These are phyloP conservation scores for Propithecus coquereli DNA, from an alignment of 2,113 vertebrate species.

Conservation along the genomic window DNA sequence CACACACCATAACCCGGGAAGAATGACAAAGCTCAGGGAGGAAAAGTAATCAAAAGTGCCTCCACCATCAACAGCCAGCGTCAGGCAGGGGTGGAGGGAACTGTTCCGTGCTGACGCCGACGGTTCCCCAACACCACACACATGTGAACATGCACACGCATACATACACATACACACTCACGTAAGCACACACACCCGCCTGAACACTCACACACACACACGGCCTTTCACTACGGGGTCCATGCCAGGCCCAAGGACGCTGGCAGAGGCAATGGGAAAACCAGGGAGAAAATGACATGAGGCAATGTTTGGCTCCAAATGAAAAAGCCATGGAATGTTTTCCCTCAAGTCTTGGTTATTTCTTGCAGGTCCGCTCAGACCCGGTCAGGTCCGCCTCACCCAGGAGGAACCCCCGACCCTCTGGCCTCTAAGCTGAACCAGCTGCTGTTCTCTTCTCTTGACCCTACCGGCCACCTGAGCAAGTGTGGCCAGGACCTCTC, in stretches of 20 bases:
- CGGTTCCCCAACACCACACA: neutral
- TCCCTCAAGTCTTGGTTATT: neutral
- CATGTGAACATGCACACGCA: too few species aligned
- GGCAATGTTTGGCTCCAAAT: conserved; percentile 38
- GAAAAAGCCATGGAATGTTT: neutral
- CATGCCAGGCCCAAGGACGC: conserved; percentile 47
- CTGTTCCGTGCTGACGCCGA: neutral
- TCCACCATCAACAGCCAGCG: neutral
- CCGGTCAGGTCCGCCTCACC: neutral
- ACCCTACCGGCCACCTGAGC: neutral
- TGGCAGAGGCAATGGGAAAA: conserved; percentile 71
- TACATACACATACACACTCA: neutral
- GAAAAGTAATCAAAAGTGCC: neutral
- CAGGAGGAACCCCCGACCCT: fast-evolving
- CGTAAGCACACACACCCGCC: neutral
- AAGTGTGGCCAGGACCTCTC: neutral
- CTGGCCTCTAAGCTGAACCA: neutral
- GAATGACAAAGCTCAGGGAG: neutral
- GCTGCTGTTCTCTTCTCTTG: fast-evolving
- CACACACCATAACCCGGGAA: neutral
- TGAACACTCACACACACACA: neutral
- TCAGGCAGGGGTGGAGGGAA: neutral
- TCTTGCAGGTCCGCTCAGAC: conserved; percentile 49
- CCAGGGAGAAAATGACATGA: conserved; percentile 66
- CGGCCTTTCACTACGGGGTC: conserved; percentile 55